Base-by-base conservation (phyloP, 2,888 invertebrate genomes). In the Synergus itoensis region DNA sequence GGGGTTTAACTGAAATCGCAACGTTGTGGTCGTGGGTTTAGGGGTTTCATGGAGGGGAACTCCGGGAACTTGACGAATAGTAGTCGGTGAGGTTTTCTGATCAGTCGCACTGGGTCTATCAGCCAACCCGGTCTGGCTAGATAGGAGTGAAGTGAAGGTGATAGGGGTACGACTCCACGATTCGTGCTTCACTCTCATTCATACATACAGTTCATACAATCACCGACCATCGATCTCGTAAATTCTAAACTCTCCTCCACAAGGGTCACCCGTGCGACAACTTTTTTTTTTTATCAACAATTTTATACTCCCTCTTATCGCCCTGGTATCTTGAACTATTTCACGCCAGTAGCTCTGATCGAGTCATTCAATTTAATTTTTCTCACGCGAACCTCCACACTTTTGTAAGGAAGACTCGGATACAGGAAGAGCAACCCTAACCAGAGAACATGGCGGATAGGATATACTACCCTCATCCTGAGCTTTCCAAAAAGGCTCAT, bases 391-490 rank as follows among this genome's bases (percentile, higher is more conserved):
- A 0, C 53, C 53, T 1, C 5, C 53, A 7, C 53, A n/a, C 9
- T 53, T 53, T 53, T n/a, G n/a, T 9, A 53, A 53, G 53, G 4
- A 65, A 40, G n/a, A 41, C n/a, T 41, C 16, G 41, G 11, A 16
- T 41, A n/a, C 11, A 65, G n/a, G 14, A 65, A 65, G 18, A 40
- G 9, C 40, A 12, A n/a, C 48, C 11, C 36, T 53, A 1, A 53
- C n/a, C 36, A n/a, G 11, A 36, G 14, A 88, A 87, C 78, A 92
- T 92, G 92, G 92, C 92, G 79, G 91, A 91, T 85, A 90, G 88
- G 87, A 89, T 95, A 86, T 95, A 94, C 90, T 87, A 93, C 85
- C 95, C 95, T 64, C 93, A 94, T 91, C 88, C 94, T 85, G 92
- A 93, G 69, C 90, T 95, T 21, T 93, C 93, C 78, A 93, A 93